phyloP scores from a whole-genome alignment of 2,113 vertebrate genomes.

The Stigmatopora nigra region DNA sequence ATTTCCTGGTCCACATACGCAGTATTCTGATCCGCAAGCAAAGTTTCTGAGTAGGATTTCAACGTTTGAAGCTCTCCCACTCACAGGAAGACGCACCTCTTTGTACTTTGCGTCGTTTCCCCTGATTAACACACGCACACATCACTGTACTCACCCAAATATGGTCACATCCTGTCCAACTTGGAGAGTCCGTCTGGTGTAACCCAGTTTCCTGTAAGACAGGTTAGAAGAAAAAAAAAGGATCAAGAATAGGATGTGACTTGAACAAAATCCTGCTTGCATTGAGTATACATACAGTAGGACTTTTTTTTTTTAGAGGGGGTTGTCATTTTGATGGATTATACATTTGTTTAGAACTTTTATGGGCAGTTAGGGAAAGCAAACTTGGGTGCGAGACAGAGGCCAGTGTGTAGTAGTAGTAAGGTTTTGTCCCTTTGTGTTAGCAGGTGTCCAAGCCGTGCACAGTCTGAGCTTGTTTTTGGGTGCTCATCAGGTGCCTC shows the following conservation, averaged over 20 bases:
- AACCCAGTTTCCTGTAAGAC: conserved; percentile 35
- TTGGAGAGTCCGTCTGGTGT: neutral
- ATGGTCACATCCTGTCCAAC: conserved; percentile 47
- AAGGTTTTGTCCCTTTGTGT: conserved; percentile 31
- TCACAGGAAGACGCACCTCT: conserved; percentile 53
- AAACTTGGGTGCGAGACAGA: conserved; percentile 46
- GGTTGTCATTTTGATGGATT: conserved; percentile 51
- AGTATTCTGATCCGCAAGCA: neutral
- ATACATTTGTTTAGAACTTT: conserved; percentile 37
- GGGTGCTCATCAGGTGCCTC: conserved; percentile 34
- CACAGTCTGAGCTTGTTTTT: conserved; percentile 46
- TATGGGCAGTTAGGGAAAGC: conserved; percentile 34
- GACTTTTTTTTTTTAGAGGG: neutral
- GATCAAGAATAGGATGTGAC: neutral
- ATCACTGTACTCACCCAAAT: conserved; percentile 35
- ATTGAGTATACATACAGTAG: conserved; percentile 22
- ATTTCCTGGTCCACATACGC: neutral
- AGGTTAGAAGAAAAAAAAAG: conserved; percentile 21
- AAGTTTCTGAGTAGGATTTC: neutral
- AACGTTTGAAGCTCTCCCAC: conserved; percentile 32
- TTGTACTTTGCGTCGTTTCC: conserved; percentile 22
- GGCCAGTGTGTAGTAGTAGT: conserved; percentile 20
- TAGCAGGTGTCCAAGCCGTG: conserved; percentile 33
- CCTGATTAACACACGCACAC: conserved; percentile 29
- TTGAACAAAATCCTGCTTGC: neutral